phyloP scores from a whole-genome alignment of 2,113 vertebrate genomes.

The Chelonoidis abingdonii region DNA sequence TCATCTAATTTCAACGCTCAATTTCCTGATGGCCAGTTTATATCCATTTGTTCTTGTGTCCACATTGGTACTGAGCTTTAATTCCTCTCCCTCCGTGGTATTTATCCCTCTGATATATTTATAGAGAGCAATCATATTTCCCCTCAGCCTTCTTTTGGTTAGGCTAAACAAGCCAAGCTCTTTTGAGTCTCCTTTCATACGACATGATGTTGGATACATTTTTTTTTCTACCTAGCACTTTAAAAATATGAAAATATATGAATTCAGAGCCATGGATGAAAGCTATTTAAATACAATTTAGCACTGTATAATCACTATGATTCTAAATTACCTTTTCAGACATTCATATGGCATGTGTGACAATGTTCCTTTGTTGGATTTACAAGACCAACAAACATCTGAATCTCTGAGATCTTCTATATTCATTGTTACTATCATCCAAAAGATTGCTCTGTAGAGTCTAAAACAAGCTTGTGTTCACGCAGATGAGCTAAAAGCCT shows the following conservation, averaged over 20 bases:
- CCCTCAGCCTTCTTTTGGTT: too few relatives aligned
- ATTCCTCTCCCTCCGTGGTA: too few relatives aligned
- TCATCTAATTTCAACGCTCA: too few relatives aligned
- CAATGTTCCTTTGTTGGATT: not conserved
- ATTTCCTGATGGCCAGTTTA: too few relatives aligned
- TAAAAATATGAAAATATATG: not conserved
- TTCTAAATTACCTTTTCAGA: not conserved
- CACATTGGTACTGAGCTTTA: too few relatives aligned
- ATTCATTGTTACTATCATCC: accelerated
- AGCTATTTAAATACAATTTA: not conserved
- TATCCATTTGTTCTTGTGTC: too few relatives aligned
- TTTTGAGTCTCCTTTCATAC: too few relatives aligned
- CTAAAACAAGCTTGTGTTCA: not conserved
- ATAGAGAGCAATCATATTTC: too few relatives aligned
- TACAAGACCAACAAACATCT: not conserved
- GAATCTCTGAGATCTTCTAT: not conserved
- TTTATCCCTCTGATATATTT: too few relatives aligned
- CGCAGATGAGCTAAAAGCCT: not conserved
- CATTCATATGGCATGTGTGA: not conserved
- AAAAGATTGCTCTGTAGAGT: not conserved
- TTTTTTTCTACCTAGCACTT: not conserved
- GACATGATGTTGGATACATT: not conserved
- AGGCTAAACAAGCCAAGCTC: too few relatives aligned
- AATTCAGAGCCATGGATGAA: not conserved
- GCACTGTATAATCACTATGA: not conserved